phyloP scores from a whole-genome alignment of 2,113 vertebrate genomes.

The Phoxinus phoxinus region DNA sequence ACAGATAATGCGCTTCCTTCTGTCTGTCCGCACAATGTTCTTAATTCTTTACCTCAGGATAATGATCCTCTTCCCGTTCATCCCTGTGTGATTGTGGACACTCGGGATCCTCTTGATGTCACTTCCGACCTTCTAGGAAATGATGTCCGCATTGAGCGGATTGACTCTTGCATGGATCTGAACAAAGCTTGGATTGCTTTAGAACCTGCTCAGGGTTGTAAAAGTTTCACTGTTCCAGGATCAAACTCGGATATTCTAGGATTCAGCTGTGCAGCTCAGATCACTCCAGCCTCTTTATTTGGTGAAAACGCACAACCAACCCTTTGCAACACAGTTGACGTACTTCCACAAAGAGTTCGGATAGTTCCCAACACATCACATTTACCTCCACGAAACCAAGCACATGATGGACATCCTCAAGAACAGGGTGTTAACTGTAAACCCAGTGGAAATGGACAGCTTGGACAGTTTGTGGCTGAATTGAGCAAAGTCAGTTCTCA shows the following conservation, averaged over 20 bases:
- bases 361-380: slow-evolving; percentile 73
- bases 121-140: slow-evolving; percentile 66
- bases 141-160: slow-evolving; percentile 65
- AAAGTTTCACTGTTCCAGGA: slow-evolving; percentile 59
- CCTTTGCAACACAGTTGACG: slow-evolving; percentile 61
- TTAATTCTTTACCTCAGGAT: slow-evolving; percentile 71
- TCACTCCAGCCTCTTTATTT: slow-evolving; percentile 65
- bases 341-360: slow-evolving; percentile 56
- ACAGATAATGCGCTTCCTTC: slow-evolving; percentile 63
- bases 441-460: neutral
- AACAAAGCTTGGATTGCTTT: slow-evolving; percentile 71
- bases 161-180: slow-evolving; percentile 71
- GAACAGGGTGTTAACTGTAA: neutral
- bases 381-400: slow-evolving; percentile 74
- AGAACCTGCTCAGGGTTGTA: slow-evolving; percentile 59
- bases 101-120: slow-evolving; percentile 70
- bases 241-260: slow-evolving; percentile 46
- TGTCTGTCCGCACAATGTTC: slow-evolving; percentile 69
- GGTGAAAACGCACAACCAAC: slow-evolving; percentile 55
- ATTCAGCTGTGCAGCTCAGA: slow-evolving; percentile 62
- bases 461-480: slow-evolving; percentile 32
- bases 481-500: slow-evolving; percentile 60
- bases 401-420: slow-evolving; percentile 56
- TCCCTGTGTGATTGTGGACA: slow-evolving; percentile 65
- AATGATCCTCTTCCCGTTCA: slow-evolving; percentile 65